A percentile compares a stretch with the other conserved stretches of the same genome.
These are phyloP conservation scores for Pteronura brasiliensis DNA, from an alignment of 2,113 vertebrate genomes.

Conservation along the genomic window DNA sequence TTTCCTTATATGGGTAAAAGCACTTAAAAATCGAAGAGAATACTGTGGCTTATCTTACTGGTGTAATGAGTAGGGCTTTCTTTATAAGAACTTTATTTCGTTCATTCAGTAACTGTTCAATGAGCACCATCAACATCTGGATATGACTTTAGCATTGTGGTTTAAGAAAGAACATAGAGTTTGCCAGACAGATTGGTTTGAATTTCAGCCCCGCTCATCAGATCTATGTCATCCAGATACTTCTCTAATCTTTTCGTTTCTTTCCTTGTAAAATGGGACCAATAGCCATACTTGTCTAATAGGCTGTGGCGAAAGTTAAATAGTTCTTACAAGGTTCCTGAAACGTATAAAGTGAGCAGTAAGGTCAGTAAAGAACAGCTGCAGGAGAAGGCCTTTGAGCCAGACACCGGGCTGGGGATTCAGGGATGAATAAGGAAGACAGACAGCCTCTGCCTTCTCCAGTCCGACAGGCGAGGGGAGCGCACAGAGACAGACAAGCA, in stretches of 20 bases:
- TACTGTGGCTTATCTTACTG: not conserved
- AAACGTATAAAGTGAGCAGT: not conserved
- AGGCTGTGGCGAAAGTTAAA: not conserved
- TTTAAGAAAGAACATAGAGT: not conserved
- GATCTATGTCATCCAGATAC: not conserved
- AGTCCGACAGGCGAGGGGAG: not conserved
- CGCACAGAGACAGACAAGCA: not conserved
- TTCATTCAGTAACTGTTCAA: not conserved
- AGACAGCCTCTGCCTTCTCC: not conserved
- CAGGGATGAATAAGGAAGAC: not conserved
- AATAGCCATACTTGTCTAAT: not conserved
- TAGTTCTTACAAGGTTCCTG: not conserved
- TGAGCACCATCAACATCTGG: not conserved
- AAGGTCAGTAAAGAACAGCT: not conserved
- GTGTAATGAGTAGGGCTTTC: not conserved
- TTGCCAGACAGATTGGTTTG: not conserved
- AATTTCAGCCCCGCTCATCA: not conserved
- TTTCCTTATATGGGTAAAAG: not conserved
- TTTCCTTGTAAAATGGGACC: not conserved
- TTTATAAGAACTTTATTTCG: not conserved
- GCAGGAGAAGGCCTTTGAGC: not conserved
- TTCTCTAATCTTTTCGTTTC: constrained; percentile 9
- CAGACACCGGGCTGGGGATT: not conserved
- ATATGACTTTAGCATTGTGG: not conserved
- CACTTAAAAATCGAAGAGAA: not conserved